These are phyloP conservation scores for Kuschelorhynchus macadamiae DNA, from an alignment of 2,888 invertebrate genomes.

Conservation along the genomic window DNA sequence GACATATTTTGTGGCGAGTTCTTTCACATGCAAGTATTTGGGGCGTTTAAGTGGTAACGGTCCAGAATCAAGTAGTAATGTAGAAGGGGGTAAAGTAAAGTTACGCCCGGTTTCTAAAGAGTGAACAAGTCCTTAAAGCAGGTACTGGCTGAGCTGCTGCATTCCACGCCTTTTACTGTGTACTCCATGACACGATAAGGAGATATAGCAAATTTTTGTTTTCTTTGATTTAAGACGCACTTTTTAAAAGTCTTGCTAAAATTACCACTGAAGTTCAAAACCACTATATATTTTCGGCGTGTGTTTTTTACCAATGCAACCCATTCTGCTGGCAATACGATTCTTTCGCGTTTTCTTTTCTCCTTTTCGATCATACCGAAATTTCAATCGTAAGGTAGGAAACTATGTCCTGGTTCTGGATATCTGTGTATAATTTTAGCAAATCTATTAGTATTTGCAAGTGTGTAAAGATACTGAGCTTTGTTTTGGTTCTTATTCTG, in stretches of 20 bases:
- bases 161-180: constrained; percentile 2
- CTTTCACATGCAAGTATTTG: constrained; percentile 1
- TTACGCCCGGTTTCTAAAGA: constrained; percentile 5
- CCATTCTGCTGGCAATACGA: constrained; percentile 26
- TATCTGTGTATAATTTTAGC: constrained; percentile 19
- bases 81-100: neutral
- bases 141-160: constrained; percentile 1
- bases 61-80: neutral
- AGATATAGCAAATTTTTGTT: constrained; percentile 17
- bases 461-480: constrained; percentile 7
- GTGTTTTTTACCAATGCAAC: constrained; percentile 14
- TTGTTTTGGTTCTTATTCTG: constrained; percentile 27
- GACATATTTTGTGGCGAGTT: constrained; percentile 10
- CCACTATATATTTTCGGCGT: constrained; percentile 8
- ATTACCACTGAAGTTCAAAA: constrained; percentile 10
- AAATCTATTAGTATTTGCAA: constrained; percentile 17
- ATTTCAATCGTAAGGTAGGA: constrained; percentile 27
- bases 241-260: constrained; percentile 1
- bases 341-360: constrained; percentile 24
- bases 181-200: neutral
- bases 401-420: constrained; percentile 36
- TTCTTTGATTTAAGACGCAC: constrained; percentile 2
- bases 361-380: constrained; percentile 28
- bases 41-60: constrained; percentile 1
- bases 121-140: neutral